Percentiles rank a stretch among this genome's conserved stretches.
Conservation (phyloP, 2,888 invertebrate species). For the Mythimna vitellina region DNA sequence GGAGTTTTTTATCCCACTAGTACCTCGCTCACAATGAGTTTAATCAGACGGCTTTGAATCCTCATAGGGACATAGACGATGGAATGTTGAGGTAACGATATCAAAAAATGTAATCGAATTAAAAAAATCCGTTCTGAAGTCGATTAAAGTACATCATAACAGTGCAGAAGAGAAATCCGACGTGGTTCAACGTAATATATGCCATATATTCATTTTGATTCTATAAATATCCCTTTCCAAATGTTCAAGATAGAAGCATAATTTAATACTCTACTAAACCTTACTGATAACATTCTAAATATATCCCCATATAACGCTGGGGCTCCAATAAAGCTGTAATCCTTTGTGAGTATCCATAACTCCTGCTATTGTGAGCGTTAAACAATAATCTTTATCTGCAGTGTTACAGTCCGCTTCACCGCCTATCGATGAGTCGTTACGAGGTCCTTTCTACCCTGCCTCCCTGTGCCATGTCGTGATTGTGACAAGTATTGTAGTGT, state of each 20-base stretch:
- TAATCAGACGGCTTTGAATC: no score
- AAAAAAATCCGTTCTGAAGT: not conserved
- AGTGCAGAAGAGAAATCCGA: not conserved
- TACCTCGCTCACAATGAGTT: no score
- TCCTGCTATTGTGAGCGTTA: slow-evolving; percentile 67
- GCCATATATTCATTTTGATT: not conserved
- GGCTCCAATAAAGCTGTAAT: slow-evolving; percentile 54
- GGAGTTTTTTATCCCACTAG: no score
- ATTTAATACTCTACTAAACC: slow-evolving; percentile 41
- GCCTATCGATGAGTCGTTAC: slow-evolving; percentile 57
- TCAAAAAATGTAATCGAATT: no score
- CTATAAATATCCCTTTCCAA: slow-evolving; percentile 18
- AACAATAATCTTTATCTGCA: slow-evolving; percentile 73
- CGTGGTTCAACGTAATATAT: not conserved
- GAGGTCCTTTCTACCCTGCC: slow-evolving; percentile 25
- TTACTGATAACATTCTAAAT: slow-evolving; percentile 46
- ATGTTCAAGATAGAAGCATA: slow-evolving; percentile 28
- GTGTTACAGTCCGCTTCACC: slow-evolving; percentile 66
- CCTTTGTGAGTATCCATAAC: slow-evolving; percentile 58
- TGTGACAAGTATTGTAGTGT: slow-evolving; percentile 15
- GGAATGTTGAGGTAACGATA: no score
- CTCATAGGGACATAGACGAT: no score
- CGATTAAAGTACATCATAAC: not conserved
- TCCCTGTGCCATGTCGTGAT: slow-evolving; percentile 9
- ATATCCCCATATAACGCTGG: slow-evolving; percentile 28